Percentiles rank a stretch among this genome's conserved stretches.
Evolutionary conservation across 1,140 invertebrate genomes (phyloP).

Genomic region (Eurytemora carolleeae): DNA sequence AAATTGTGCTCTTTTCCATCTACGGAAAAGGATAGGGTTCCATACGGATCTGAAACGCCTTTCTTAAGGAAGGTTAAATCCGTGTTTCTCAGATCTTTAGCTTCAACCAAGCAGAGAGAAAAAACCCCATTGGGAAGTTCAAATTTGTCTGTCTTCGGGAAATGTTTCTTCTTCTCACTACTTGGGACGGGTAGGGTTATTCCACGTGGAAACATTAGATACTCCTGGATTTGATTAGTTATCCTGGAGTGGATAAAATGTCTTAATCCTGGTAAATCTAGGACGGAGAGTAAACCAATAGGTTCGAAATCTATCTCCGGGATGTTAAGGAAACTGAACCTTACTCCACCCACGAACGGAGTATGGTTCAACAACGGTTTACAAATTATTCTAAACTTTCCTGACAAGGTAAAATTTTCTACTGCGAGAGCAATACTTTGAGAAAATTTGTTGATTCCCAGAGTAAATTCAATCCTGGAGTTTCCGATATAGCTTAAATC

Average conservation of each 20-base stretch:
- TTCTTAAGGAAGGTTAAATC: no score
- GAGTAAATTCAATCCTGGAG: not conserved
- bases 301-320: constrained; percentile 9
- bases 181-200: no score
- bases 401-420: not conserved
- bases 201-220: no score
- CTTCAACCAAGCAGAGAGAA: no score
- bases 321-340: constrained; percentile 5
- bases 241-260: constrained; percentile 3
- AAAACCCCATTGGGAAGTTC: no score
- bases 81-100: no score
- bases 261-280: constrained; percentile 6
- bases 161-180: no score
- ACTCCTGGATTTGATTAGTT: no score
- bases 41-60: no score
- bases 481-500: constrained; percentile 2
- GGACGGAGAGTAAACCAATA: not conserved
- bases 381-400: not conserved
- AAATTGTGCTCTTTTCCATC: no score
- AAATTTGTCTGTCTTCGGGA: no score
- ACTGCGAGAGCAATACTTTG: not conserved
- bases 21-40: no score
- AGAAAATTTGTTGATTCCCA: not conserved
- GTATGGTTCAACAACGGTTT: not conserved
- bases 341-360: constrained; percentile 4